Base-by-base conservation (phyloP, 2,797 vertebrate species). In the Danio aesculapii region DNA sequence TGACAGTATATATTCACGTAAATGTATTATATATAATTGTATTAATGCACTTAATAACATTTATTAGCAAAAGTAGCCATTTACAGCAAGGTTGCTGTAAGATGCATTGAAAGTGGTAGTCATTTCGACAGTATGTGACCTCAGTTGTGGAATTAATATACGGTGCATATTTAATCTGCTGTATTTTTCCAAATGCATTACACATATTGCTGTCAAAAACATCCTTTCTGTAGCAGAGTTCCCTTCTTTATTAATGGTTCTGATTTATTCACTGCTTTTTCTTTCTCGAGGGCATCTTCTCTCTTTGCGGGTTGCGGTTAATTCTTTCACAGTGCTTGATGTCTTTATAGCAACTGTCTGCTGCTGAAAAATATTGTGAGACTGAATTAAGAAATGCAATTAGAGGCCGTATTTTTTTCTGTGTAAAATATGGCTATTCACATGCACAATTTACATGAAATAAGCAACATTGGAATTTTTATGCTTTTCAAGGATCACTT, bases 311-410 rank as follows among this genome's bases (percentile, higher is more conserved):
- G 49, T 30, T 43, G 39, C 30, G 50, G 58, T 53, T 53, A 44
- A 63, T 62, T 46, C 39, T 43, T 69, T 30, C 30, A 19, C 30
- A 50, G 57, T 59, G 41, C 41, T 62, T 71, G 57, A 61, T 79
- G 69, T 63, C 58, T 79, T 72, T 17, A 46, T 64, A 71, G 17
- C n/a, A 19, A 53, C 39, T 63, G 49, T 63, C 57, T 63, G 8
- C 47, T 44, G 47, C 41, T 55, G 50, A 77, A 77, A 77, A 50
- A 41, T 41, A 68, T 69, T 58, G 43, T 49, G 14, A 53, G 41
- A 44, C 47, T 43, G 67, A 44, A 71, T 53, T 71, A 52, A 43
- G 67, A 71, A 79, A 79, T 52, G 66, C 57, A 53, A 53, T 70
- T 70, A 44, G 7, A 52, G 39, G 9, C 10, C 39, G 1, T 39